A percentile compares a stretch with the other conserved stretches of the same genome.
Conservation (phyloP, 2,888 invertebrate species). For the Operophtera brumata region DNA sequence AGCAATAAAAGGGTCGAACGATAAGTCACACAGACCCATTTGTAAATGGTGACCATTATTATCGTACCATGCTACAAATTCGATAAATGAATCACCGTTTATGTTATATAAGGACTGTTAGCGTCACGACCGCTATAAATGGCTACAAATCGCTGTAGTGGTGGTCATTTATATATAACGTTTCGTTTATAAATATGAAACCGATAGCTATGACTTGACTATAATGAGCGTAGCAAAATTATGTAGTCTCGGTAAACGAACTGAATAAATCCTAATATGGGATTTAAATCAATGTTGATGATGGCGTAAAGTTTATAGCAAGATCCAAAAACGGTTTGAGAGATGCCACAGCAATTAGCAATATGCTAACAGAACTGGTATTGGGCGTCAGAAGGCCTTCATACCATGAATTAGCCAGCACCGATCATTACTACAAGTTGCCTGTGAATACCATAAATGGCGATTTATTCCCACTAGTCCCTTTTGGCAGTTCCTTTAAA, state of each 20-base stretch:
- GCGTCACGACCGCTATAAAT: constrained; percentile 27
- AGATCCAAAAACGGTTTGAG: no score
- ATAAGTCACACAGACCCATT: constrained; percentile 22
- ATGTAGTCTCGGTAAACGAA: background rate
- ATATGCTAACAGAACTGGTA: constrained; percentile 4
- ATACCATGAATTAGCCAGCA: constrained; percentile 35
- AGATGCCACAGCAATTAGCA: background rate
- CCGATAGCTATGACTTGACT: background rate
- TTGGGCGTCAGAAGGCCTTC: constrained; percentile 34
- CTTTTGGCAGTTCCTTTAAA: no score
- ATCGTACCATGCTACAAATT: constrained; percentile 15
- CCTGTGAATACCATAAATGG: constrained; percentile 31
- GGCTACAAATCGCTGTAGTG: constrained; percentile 15
- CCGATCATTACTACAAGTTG: constrained; percentile 19
- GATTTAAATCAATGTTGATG: no score
- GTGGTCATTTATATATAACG: constrained; percentile 2
- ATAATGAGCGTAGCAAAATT: background rate
- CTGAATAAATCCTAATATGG: no score
- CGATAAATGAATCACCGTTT: constrained; percentile 28
- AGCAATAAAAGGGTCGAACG: constrained; percentile 15
- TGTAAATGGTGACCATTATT: constrained; percentile 20
- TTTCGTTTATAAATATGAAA: background rate
- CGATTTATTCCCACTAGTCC: no score
- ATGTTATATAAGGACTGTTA: constrained; percentile 28
- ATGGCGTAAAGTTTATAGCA: no score